These are phyloP conservation scores for Orcinus orca DNA, from an alignment of 2,113 vertebrate species.

Conservation along the genomic window DNA sequence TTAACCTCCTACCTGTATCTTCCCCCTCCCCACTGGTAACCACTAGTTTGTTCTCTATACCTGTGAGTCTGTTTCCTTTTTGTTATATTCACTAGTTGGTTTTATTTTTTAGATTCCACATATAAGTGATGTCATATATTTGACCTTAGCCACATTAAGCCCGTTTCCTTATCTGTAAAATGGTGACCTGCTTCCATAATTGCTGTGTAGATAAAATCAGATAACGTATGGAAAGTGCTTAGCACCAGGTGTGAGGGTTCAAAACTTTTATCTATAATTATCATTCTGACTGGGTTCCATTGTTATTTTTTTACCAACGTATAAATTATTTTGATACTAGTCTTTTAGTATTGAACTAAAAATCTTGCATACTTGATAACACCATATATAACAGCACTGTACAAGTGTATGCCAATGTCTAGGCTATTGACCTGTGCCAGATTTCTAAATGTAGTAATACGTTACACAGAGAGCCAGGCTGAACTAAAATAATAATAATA, in stretches of 20 bases:
- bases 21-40: too few relatives aligned
- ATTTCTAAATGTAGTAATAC: background rate
- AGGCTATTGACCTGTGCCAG: background rate
- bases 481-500: background rate
- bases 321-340: background rate
- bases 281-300: background rate
- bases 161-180: background rate
- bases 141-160: background rate
- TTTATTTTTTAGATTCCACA: background rate
- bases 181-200: background rate
- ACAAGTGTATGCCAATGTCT: background rate
- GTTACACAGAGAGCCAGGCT: background rate
- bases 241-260: background rate
- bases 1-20: background rate
- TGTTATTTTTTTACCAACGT: background rate
- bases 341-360: background rate
- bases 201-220: background rate
- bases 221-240: background rate
- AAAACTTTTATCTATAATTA: background rate
- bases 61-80: background rate
- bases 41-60: too few relatives aligned
- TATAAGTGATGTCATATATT: background rate
- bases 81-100: background rate
- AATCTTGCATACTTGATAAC: too few relatives aligned
- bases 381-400: fast-evolving